A percentile compares a stretch with the other conserved stretches of the same genome.
phyloP scores from a whole-genome alignment of 2,113 vertebrate species.

The Nannobrachium achirus region DNA sequence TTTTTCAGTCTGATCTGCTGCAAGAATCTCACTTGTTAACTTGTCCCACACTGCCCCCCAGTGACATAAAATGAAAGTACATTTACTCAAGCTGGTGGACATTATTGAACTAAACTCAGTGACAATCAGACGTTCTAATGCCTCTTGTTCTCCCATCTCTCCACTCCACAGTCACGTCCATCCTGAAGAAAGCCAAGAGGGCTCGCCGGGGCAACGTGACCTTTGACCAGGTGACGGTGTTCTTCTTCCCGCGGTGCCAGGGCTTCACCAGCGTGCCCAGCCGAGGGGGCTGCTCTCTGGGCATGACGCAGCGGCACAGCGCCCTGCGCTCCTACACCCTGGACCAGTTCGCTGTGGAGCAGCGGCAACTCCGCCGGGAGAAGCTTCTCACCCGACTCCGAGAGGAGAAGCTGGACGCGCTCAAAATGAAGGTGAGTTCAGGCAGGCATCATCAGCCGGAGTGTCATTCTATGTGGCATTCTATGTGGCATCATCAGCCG shows the following conservation, averaged over 20 bases:
- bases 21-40: neutral
- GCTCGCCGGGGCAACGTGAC: slow-evolving; percentile 83
- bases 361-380: slow-evolving; percentile 81
- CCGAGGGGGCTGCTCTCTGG: slow-evolving; percentile 93
- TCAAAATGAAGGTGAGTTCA: slow-evolving; percentile 84
- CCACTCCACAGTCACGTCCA: slow-evolving; percentile 83
- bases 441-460: too few relatives aligned
- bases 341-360: slow-evolving; percentile 88
- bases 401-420: slow-evolving; percentile 89
- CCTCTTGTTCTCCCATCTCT: neutral
- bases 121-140: neutral
- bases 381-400: slow-evolving; percentile 87
- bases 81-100: neutral
- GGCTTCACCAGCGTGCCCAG: slow-evolving; percentile 97
- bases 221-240: slow-evolving; percentile 93
- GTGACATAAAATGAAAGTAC: slow-evolving; percentile 37
- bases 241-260: slow-evolving; percentile 96
- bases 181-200: slow-evolving; percentile 89
- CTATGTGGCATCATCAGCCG: too few relatives aligned
- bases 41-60: slow-evolving; percentile 50
- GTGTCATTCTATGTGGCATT: too few relatives aligned
- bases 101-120: neutral
- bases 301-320: slow-evolving; percentile 90
- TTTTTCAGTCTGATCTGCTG: slow-evolving; percentile 49
- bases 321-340: slow-evolving; percentile 85